Evolutionary conservation across 2,797 vertebrate genomes (phyloP).

Genomic region (Galaxias olidus): DNA sequence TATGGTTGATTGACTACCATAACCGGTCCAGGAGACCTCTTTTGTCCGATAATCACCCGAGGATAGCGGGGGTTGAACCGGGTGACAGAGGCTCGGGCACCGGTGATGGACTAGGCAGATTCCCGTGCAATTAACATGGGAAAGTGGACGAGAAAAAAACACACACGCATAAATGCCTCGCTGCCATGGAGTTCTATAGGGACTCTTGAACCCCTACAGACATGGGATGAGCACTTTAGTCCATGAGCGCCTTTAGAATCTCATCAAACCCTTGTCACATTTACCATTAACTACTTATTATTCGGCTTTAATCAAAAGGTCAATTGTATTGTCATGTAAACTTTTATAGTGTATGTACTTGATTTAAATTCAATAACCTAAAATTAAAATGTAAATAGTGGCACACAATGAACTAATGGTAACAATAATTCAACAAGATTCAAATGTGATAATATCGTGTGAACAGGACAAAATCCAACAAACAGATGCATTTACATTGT

Average conservation of each 20-base stretch:
- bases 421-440: too few relatives aligned
- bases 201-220: not conserved
- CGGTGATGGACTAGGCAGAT: constrained; percentile 60
- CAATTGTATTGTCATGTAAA: not conserved
- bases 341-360: not conserved
- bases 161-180: not conserved
- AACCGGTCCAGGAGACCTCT: constrained; percentile 71
- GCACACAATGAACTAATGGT: too few relatives aligned
- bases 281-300: too few relatives aligned
- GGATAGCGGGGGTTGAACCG: constrained; percentile 78
- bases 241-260: not conserved
- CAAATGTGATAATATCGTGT: too few relatives aligned
- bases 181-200: constrained; percentile 4
- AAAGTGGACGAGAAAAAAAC: constrained; percentile 28
- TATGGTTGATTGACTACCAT: constrained; percentile 83
- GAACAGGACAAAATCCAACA: too few relatives aligned
- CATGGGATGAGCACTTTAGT: not conserved
- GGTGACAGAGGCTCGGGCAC: constrained; percentile 82
- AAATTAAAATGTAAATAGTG: too few relatives aligned
- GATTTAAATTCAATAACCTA: not conserved
- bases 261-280: too few relatives aligned
- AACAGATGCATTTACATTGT: too few relatives aligned
- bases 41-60: constrained; percentile 81
- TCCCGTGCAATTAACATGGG: constrained; percentile 60
- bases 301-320: too few relatives aligned